Evolutionary conservation across 2,888 invertebrate species (phyloP).

Genomic region (Cosmopolites sordidus): DNA sequence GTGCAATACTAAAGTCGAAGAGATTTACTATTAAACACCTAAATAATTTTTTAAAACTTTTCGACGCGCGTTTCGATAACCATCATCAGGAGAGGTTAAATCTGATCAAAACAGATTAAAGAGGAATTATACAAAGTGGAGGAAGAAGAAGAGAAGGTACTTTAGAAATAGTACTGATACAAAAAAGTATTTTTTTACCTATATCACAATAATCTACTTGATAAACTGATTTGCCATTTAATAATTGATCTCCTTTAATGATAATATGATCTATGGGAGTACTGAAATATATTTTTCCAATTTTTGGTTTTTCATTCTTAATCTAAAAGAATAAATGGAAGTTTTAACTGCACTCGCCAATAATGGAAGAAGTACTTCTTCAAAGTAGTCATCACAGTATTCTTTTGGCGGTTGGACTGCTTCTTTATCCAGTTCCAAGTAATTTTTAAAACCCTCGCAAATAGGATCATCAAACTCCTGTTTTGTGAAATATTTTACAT

Average conservation of each 20-base stretch:
- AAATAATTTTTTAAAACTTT: too few species aligned
- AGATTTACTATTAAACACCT: too few species aligned
- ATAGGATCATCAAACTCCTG: conserved; percentile 35
- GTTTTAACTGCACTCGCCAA: not conserved
- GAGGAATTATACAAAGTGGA: too few species aligned
- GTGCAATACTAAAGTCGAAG: too few species aligned
- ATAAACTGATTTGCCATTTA: conserved; percentile 32
- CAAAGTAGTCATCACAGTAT: conserved; percentile 30
- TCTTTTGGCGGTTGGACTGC: conserved; percentile 25
- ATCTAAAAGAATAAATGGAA: conserved; percentile 21
- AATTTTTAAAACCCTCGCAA: conserved; percentile 31
- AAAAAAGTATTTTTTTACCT: too few species aligned
- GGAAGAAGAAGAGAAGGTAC: too few species aligned
- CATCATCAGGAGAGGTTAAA: too few species aligned
- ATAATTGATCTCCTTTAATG: conserved; percentile 27
- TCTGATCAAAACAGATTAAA: too few species aligned
- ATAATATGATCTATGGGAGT: conserved; percentile 28
- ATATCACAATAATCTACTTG: conserved; percentile 36
- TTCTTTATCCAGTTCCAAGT: conserved; percentile 30
- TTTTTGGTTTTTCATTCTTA: conserved; percentile 28
- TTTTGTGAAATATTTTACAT: not conserved
- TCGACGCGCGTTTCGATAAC: too few species aligned
- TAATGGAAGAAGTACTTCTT: conserved; percentile 26
- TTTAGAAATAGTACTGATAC: too few species aligned
- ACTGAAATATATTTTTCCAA: conserved; percentile 30